Evolutionary conservation across 2,797 vertebrate genomes (phyloP).

Genomic region (Chelonia mydas): DNA sequence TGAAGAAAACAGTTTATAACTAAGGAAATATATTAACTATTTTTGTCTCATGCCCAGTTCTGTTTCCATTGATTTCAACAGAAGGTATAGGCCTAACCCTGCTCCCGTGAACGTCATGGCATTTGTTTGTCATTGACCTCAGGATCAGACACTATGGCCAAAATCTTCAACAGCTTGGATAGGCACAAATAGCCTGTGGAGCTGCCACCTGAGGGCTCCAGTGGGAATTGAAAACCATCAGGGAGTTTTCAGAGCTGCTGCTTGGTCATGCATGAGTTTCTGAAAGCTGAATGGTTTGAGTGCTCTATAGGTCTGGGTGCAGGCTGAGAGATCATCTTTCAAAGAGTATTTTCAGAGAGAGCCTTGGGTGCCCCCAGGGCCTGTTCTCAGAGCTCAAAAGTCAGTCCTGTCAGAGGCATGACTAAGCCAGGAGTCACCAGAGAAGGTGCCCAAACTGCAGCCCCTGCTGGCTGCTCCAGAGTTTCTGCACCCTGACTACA

Average conservation of each 20-base stretch:
- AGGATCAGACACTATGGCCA: not conserved
- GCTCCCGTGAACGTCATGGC: not conserved
- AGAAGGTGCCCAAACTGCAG: not conserved
- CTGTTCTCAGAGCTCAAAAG: not conserved
- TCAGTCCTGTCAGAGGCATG: not conserved
- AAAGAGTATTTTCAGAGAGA: not conserved
- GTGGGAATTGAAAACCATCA: not conserved
- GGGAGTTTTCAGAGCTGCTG: slow-evolving; percentile 29
- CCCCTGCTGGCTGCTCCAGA: not conserved
- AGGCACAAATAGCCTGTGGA: not conserved
- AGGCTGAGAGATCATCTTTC: not conserved
- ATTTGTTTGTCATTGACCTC: slow-evolving; percentile 1
- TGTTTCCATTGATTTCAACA: not conserved
- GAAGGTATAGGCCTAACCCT: not conserved
- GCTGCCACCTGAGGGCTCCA: not conserved
- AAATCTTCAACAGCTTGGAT: not conserved
- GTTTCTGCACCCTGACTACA: not conserved
- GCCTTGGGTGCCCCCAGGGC: not conserved
- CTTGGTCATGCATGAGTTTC: not conserved
- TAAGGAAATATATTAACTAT: slow-evolving; percentile 3
- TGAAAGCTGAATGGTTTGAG: not conserved
- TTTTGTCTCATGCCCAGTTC: slow-evolving; percentile 6
- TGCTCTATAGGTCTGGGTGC: not conserved
- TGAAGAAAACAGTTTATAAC: not conserved
- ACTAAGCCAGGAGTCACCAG: not conserved